Base-by-base conservation (phyloP, 1,140 invertebrate species). In the Zaprionus nigranus region DNA sequence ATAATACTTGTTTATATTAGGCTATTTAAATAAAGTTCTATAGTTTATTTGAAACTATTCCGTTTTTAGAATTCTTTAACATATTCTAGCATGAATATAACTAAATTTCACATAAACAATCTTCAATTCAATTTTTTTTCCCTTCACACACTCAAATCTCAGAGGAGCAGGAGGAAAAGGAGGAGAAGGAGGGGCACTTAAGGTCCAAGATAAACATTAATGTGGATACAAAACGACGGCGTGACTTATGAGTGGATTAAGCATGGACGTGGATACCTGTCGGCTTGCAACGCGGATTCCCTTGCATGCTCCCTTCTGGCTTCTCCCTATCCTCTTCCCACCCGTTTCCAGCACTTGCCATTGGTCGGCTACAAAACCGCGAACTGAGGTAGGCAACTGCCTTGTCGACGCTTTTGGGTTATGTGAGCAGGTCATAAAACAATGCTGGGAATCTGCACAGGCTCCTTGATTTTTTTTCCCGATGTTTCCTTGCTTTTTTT, bases 161-260 rank as follows among this genome's bases (percentile, higher is more conserved):
- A 7, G n/a, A n/a, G 38, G n/a, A 46, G 40, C 6, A 7, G 40
- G n/a, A 5, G 38, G 7, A 46, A n/a, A 2, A 7, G 40, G n/a
- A 5, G 46, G 17, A 22, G 46, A 9, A n/a, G 40, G 40, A 0
- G 46, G 17, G 13, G 46, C 46, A 51, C 46, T 1, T 22, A 13
- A 51, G 46, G 17, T 3, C 46, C 20, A 51, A 46, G 46, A 36
- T 64, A 24, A 24, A 64, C 20, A 30, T 54, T n/a, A 20, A 40
- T 43, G 46, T 60, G 65, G 36, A 63, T 64, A 53, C 59, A 60
- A 66, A 78, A 63, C 62, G 67, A 78, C 59, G 71, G 70, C 81
- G 81, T 87, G 84, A 88, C 84, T 88, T 88, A 81, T 88, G 84
- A 84, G 74, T 78, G 79, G 60, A 76, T 68, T 78, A 81, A 86